These are phyloP conservation scores for Hipparchia semele DNA, from an alignment of 2,888 invertebrate genomes.

Conservation along the genomic window DNA sequence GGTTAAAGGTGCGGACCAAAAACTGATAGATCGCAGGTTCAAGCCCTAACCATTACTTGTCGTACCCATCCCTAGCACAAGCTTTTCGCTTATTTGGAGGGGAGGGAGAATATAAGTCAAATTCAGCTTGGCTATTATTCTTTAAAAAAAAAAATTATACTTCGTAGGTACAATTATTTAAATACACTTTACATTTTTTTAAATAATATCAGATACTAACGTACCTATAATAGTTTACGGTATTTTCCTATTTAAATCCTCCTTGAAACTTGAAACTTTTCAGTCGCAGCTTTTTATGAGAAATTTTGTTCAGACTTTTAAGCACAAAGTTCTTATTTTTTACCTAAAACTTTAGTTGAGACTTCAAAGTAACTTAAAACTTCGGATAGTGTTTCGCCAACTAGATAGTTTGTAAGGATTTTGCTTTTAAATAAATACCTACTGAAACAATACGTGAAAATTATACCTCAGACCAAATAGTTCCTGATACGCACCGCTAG, in stretches of 20 bases:
- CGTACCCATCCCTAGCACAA: too few species aligned
- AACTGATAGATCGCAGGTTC: too few species aligned
- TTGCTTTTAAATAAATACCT: background rate
- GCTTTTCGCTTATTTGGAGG: too few species aligned
- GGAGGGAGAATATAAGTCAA: too few species aligned
- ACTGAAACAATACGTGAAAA: background rate
- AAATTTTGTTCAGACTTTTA: background rate
- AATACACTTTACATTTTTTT: too few species aligned
- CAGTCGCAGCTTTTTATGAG: background rate
- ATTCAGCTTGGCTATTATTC: too few species aligned
- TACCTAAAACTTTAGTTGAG: background rate
- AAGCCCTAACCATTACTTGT: too few species aligned
- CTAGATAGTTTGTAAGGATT: constrained; percentile 3
- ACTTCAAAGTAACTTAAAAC: background rate
- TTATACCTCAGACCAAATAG: background rate
- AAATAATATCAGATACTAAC: too few species aligned
- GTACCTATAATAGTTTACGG: background rate
- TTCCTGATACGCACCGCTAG: too few species aligned
- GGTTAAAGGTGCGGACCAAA: too few species aligned
- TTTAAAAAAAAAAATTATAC: too few species aligned
- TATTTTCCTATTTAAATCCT: background rate
- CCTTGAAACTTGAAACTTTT: background rate
- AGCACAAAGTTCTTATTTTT: background rate
- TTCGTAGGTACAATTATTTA: too few species aligned
- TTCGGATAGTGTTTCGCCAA: constrained; percentile 2